Percentiles rank a stretch among this genome's conserved stretches.
These are phyloP conservation scores for Ecliptopera silaceata DNA, from an alignment of 2,888 invertebrate genomes.

Conservation along the genomic window DNA sequence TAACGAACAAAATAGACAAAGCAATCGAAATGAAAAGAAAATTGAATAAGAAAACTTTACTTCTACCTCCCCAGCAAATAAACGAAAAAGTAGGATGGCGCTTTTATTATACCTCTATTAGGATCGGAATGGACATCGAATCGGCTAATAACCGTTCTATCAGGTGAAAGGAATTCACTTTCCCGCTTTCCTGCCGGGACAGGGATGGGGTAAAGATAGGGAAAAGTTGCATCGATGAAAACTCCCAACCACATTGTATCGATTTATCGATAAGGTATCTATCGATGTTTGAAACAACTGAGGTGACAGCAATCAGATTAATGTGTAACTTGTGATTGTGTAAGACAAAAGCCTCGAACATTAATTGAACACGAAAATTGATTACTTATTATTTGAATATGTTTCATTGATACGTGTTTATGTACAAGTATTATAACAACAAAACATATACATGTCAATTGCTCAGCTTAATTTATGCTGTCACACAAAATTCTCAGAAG, in stretches of 20 bases:
- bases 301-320: too few relatives aligned
- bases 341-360: too few relatives aligned
- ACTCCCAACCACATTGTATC: background rate
- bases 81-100: slow-evolving; percentile 71
- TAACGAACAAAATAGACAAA: slow-evolving; percentile 13
- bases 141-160: slow-evolving; percentile 82
- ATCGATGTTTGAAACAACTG: too few relatives aligned
- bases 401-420: too few relatives aligned
- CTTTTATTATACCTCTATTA: slow-evolving; percentile 82
- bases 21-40: slow-evolving; percentile 43
- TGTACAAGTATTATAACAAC: too few relatives aligned
- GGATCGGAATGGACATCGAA: slow-evolving; percentile 78
- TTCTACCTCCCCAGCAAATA: slow-evolving; percentile 67
- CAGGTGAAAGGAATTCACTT: slow-evolving; percentile 82
- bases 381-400: too few relatives aligned
- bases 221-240: slow-evolving; percentile 29
- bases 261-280: background rate
- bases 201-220: slow-evolving; percentile 47
- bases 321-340: too few relatives aligned
- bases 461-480: too few relatives aligned
- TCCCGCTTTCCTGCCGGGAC: slow-evolving; percentile 51
- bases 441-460: too few relatives aligned
- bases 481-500: too few relatives aligned
- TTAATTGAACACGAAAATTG: too few relatives aligned
- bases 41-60: slow-evolving; percentile 67